Evolutionary conservation across 2,113 vertebrate genomes (phyloP), one percentile per base, ranked within the genome.

Genomic region (Ammospiza nelsoni): DNA sequence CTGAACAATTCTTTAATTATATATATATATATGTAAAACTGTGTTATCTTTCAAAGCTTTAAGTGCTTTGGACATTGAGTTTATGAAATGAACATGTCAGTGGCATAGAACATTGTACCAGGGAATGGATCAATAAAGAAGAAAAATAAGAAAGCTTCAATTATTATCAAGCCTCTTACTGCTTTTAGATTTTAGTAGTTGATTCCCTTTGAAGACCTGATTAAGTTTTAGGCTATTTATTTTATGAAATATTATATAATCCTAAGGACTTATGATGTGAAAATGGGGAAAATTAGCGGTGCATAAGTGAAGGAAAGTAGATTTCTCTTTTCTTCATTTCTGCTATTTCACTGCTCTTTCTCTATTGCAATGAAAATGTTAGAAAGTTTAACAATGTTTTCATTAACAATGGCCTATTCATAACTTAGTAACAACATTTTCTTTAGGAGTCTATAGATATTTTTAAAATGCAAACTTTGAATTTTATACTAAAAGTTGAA

Each of bases 341-440:
- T 83, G 23, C 4, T 91, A 15, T 62, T 92, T 82, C 9, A 43
- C 15, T 87, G n/a, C 37, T 44, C 21, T 84, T 80, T 87, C 18
- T 74, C 37, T 92, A 12, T 52, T 94, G 62, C 72, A 94, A 68
- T 87, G 46, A 94, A 97, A 97, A 93, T 76, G 22, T 72, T 89
- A 81, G 52, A 86, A 49, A 57, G 17, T 86, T 90, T 63, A 85
- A 84, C 59, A 91, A 4, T 94, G 54, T 94, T 97, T 95, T 84
- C 61, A 84, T 85, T 35, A 35, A 35, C 35, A 37, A 37, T 37
- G 52, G 11, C 54, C 84, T 82, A 89, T 94, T 96, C 90, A 87
- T 96, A 94, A 92, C 77, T 83, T 66, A 94, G 74, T 20, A 95
- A 91, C 89, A 96, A 96, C 93, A 97, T 97, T 97, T 97, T 97